Evolutionary conservation across 2,113 vertebrate species (phyloP), one percentile per base, ranked within the genome.

Genomic region (Natator depressus): DNA sequence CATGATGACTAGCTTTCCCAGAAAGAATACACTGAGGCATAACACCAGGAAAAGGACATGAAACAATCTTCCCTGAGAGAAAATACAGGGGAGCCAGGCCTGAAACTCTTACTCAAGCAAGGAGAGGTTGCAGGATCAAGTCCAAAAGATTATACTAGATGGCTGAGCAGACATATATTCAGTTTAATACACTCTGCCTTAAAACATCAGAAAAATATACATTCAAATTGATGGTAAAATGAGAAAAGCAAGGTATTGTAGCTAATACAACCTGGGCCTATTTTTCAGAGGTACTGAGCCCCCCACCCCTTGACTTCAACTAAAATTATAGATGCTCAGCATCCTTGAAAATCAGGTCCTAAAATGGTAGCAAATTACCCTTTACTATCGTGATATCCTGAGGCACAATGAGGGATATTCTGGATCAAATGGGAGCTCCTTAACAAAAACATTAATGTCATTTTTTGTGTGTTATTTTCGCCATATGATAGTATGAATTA

Each of bases 401-500:
- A 96, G 89, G 88, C 25, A n/a, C 90, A 93, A 92, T 93, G 94
- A 84, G 87, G 88, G 79, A 80, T 87, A 92, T 95, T 95, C 84
- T 95, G 76, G 89, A 91, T 95, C 92, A 93, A 94, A 75, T 0
- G 22, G 59, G 81, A 89, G 91, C 88, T 95, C 82, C 25, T 4
- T 93, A 92, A 95, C 81, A 76, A 87, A 87, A 94, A 94, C 94
- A 89, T n/a, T 79, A 84, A 80, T 79, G 87, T 87, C 84, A 59
- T 72, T 87, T 91, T 85, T 76, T 92, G 69, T 91, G 75, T 42
- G 97, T 92, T 91, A 94, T 96, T 96, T 96, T 96, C 94, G 89
- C 85, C 89, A 95, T 92, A 89, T 93, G 85, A 96, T 87, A 92
- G 80, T 91, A 47, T 76, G 92, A 59, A 91, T 75, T 95, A 86